Evolutionary conservation across 2,888 invertebrate genomes (phyloP), one percentile per base, ranked within the genome.

Genomic region (Electrophaes corylata): DNA sequence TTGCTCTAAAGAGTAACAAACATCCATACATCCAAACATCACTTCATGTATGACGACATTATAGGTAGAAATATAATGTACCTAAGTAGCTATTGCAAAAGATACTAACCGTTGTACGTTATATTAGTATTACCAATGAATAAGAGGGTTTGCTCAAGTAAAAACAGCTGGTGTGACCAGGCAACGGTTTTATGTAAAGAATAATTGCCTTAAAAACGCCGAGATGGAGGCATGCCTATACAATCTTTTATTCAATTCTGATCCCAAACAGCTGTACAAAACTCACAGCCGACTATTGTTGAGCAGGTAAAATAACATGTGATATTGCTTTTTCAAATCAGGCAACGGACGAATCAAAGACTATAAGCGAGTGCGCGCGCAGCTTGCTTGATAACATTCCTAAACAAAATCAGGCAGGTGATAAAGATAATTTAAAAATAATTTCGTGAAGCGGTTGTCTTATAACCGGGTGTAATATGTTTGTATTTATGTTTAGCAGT

Each of bases 291-390:
- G 60, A 62, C 72, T 80, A 81, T 84, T 82, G 81, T 64, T 55
- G 49, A 64, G 68, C 86, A 86, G 86, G 85, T 86, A 87, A 79
- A 86, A 82, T 75, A 83, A 78, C 75, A 64, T 75, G 74, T 76
- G 78, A 80, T 76, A 64, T 68, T 63, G 62, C 69, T 67, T 69
- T 63, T 62, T 60, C 41, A 47, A 65, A 68, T 66, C 45, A 57
- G 53, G 65, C 72, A 73, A 72, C 66, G 65, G 67, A 73, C 49
- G 51, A 59, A 59, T 64, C 33, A 48, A 64, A 44, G 57, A 31
- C 5, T 16, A 10, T n/a, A 44, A 18, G 16, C 20, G 5, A 33
- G 12, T 41, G 41, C 35, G 26, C 43, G 41, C 35, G 26, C 43
- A 49, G 48, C 43, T 26, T 20, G 23, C 48, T 40, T n/a, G 26